Evolutionary conservation across 2,113 vertebrate genomes (phyloP).

Genomic region (Accipiter cooperii): DNA sequence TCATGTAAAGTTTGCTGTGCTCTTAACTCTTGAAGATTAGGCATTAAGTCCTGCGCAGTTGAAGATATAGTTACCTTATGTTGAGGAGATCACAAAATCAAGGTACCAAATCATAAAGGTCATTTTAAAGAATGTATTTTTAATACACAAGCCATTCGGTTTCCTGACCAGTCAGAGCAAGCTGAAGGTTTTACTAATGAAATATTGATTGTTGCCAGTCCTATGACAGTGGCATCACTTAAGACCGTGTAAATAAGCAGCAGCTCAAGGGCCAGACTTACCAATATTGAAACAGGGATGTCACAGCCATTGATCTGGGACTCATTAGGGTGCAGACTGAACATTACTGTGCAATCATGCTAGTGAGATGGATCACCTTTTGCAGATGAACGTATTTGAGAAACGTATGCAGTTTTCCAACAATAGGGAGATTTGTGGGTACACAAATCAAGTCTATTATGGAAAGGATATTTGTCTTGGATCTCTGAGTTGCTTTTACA

Average conservation of each 20-base stretch:
- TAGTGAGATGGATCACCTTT: not conserved
- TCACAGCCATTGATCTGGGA: conserved; percentile 27
- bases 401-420: not conserved
- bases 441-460: not conserved
- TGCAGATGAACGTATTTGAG: not conserved
- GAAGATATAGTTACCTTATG: not conserved
- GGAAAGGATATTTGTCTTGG: not conserved
- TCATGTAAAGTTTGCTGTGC: not conserved
- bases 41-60: not conserved
- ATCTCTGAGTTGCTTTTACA: not conserved
- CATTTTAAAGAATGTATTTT: not conserved
- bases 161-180: not conserved
- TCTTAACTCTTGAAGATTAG: not conserved
- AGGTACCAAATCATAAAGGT: not conserved
- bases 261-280: not conserved
- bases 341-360: not conserved
- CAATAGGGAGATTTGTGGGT: not conserved
- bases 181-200: conserved; percentile 40
- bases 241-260: conserved; percentile 33
- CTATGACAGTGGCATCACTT: conserved; percentile 18
- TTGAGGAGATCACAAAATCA: not conserved
- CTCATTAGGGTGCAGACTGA: conserved; percentile 42
- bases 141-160: not conserved
- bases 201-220: conserved; percentile 53
- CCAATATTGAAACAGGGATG: conserved; percentile 37